phyloP scores from a whole-genome alignment of 2,888 invertebrate genomes.

The Nomada lathburiana region DNA sequence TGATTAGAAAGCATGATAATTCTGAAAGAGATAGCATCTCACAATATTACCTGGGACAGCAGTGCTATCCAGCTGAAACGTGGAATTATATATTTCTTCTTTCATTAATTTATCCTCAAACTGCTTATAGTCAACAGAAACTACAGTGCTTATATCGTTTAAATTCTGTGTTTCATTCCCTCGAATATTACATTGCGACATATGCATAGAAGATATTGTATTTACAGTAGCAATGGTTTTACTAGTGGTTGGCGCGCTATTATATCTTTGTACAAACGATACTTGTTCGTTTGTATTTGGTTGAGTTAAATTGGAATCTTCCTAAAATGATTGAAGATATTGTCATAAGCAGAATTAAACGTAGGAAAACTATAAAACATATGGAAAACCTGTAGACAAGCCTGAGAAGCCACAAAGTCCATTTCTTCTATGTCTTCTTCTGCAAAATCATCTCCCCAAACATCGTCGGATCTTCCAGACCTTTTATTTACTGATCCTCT shows the following conservation, averaged over 20 bases:
- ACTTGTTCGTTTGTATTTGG: not conserved
- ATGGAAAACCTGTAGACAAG: conserved; percentile 54
- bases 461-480: conserved; percentile 64
- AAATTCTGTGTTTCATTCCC: conserved; percentile 7
- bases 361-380: not conserved
- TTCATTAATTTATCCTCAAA: conserved; percentile 58
- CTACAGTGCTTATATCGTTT: conserved; percentile 21
- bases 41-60: conserved; percentile 38
- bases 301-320: conserved; percentile 4
- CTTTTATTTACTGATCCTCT: conserved; percentile 29
- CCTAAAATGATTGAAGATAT: conserved; percentile 29
- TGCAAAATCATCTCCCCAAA: conserved; percentile 80
- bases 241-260: conserved; percentile 47
- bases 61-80: conserved; percentile 45
- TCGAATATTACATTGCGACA: not conserved
- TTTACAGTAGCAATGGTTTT: conserved; percentile 23
- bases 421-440: conserved; percentile 79
- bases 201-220: not conserved
- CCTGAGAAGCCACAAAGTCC: conserved; percentile 80
- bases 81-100: conserved; percentile 58
- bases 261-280: not conserved
- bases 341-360: not conserved
- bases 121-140: conserved; percentile 50
- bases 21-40: not conserved
- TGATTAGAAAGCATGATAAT: not conserved